Conservation (phyloP, 2,797 vertebrate species). For the Diplodus puntazzo region DNA sequence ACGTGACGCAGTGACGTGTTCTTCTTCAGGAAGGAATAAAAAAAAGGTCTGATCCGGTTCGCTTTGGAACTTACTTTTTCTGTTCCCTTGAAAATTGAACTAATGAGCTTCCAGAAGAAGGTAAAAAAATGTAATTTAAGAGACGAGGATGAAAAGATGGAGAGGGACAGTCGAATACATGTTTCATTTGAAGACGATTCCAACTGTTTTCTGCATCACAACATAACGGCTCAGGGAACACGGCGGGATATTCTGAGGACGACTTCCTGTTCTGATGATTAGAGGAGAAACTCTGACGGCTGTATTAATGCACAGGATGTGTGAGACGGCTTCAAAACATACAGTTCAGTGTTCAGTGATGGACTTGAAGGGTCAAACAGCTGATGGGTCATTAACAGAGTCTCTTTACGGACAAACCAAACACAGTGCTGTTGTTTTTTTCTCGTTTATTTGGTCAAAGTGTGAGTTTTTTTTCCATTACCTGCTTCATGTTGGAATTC, state of each 20-base stretch:
- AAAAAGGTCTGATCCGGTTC: conserved; percentile 4
- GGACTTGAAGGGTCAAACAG: neutral
- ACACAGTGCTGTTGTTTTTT: neutral
- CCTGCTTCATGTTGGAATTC: neutral
- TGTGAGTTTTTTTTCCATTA: no score
- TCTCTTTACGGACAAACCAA: no score
- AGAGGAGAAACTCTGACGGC: neutral
- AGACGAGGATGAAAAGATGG: conserved; percentile 24
- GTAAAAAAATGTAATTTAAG: neutral
- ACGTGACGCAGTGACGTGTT: neutral
- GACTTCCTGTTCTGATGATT: neutral
- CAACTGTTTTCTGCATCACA: neutral
- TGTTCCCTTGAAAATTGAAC: conserved; percentile 2
- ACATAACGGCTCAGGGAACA: no score
- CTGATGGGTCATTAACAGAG: no score
- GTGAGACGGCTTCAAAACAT: neutral
- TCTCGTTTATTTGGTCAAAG: neutral
- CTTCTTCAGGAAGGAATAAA: neutral
- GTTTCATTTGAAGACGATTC: conserved; percentile 16
- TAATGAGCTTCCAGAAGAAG: conserved; percentile 33
- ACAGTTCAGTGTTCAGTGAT: neutral
- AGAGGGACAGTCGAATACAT: conserved; percentile 36
- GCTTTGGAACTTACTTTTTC: conserved; percentile 15
- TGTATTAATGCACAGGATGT: neutral
- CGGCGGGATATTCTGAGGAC: neutral